These are phyloP conservation scores for Lycaon pictus DNA, from an alignment of 2,113 vertebrate species.

Conservation along the genomic window DNA sequence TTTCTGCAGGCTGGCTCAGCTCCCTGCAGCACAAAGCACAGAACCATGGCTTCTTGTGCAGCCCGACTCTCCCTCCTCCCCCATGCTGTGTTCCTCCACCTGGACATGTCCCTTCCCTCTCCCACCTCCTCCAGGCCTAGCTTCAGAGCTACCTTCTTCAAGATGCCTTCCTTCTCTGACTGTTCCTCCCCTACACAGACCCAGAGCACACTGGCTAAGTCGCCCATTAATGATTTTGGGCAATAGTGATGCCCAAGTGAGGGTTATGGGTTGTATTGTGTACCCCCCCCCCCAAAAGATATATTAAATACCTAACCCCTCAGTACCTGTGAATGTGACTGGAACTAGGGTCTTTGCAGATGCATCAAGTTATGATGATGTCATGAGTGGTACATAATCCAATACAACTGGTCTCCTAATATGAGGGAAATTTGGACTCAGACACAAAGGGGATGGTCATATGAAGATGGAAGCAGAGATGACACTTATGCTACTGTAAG, in stretches of 20 bases:
- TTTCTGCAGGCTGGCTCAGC: neutral
- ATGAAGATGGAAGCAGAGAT: neutral
- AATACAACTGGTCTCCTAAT: neutral
- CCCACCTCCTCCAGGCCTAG: neutral
- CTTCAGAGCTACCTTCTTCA: neutral
- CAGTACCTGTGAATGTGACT: neutral
- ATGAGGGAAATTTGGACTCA: neutral
- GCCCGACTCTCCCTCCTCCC: neutral
- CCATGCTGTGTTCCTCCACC: neutral
- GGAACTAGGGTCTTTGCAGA: neutral
- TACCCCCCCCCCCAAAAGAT: neutral
- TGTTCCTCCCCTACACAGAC: neutral
- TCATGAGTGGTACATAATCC: neutral
- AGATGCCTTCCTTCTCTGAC: neutral
- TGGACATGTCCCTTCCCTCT: no score
- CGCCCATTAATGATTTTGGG: neutral
- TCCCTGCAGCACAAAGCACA: neutral
- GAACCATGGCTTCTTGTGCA: neutral
- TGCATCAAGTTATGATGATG: neutral
- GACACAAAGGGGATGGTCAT: neutral
- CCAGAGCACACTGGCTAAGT: neutral
- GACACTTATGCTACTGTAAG: neutral
- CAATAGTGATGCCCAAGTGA: neutral
- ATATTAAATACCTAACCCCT: neutral
- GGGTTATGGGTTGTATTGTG: neutral